These are phyloP conservation scores for Ammospiza caudacuta DNA, from an alignment of 2,113 vertebrate species.

Conservation along the genomic window DNA sequence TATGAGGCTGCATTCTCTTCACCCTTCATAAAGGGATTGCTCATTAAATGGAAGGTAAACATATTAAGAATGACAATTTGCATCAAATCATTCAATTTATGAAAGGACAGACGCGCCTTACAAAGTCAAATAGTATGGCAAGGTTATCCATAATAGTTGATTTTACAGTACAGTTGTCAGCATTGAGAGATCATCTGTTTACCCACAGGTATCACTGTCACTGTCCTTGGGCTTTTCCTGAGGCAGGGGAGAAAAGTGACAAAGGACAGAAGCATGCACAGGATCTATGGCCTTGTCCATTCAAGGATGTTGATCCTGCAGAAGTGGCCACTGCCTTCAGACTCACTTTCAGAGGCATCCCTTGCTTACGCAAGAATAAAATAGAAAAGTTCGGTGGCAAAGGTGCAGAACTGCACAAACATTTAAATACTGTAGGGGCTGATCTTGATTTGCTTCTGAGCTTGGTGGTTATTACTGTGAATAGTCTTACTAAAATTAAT, in stretches of 20 bases:
- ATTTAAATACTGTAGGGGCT: not conserved
- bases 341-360: not conserved
- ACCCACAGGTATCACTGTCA: not conserved
- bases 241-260: not conserved
- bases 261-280: not conserved
- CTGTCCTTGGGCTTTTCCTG: not conserved
- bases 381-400: not conserved
- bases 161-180: not conserved
- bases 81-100: conserved; percentile 13
- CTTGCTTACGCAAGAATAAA: not conserved
- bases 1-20: not conserved
- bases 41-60: conserved; percentile 45
- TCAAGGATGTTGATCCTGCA: not conserved
- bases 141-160: not conserved
- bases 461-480: not conserved
- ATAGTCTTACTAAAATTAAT: conserved; percentile 22
- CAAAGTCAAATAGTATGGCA: not conserved
- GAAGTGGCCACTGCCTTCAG: not conserved
- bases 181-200: not conserved
- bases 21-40: not conserved
- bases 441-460: not conserved
- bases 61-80: conserved; percentile 39
- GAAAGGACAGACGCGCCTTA: not conserved
- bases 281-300: not conserved
- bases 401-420: not conserved